A percentile compares a stretch with the other conserved stretches of the same genome.
These are phyloP conservation scores for Monochamus saltuarius DNA, from an alignment of 1,140 invertebrate genomes.

Conservation along the genomic window DNA sequence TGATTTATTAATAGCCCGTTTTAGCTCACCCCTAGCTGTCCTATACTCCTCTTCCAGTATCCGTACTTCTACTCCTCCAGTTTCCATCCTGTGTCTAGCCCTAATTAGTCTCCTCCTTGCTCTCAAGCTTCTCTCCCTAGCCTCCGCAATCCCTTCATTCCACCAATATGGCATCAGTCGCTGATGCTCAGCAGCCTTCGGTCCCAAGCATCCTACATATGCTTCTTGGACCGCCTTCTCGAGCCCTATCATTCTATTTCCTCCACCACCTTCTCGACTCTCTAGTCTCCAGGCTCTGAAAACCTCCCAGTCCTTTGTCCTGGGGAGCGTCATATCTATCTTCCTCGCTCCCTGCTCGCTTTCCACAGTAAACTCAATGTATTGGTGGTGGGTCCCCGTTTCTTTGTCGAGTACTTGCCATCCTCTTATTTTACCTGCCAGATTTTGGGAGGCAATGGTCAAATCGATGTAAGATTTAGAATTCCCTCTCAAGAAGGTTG, in stretches of 20 bases:
- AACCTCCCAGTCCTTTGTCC: background rate
- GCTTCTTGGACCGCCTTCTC: background rate
- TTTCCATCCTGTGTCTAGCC: background rate
- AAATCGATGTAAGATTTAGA: background rate
- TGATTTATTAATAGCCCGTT: background rate
- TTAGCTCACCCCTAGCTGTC: background rate
- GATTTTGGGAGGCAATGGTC: background rate
- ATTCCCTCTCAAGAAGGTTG: conserved; percentile 3
- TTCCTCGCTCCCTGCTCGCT: background rate
- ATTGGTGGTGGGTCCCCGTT: background rate
- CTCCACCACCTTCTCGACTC: background rate
- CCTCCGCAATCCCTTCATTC: background rate
- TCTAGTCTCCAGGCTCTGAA: background rate
- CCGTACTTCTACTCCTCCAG: background rate
- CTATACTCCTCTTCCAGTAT: background rate
- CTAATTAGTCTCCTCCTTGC: background rate
- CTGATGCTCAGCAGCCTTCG: background rate
- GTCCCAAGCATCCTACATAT: too few species aligned
- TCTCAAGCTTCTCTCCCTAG: background rate
- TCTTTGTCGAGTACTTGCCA: conserved; percentile 4
- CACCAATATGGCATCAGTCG: conserved; percentile 1
- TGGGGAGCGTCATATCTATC: background rate
- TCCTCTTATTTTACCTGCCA: background rate
- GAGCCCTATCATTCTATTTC: background rate
- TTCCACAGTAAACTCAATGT: background rate